Percentiles rank a stretch among this genome's conserved stretches.
phyloP scores from a whole-genome alignment of 2,113 vertebrate genomes.

The Petaurus breviceps region DNA sequence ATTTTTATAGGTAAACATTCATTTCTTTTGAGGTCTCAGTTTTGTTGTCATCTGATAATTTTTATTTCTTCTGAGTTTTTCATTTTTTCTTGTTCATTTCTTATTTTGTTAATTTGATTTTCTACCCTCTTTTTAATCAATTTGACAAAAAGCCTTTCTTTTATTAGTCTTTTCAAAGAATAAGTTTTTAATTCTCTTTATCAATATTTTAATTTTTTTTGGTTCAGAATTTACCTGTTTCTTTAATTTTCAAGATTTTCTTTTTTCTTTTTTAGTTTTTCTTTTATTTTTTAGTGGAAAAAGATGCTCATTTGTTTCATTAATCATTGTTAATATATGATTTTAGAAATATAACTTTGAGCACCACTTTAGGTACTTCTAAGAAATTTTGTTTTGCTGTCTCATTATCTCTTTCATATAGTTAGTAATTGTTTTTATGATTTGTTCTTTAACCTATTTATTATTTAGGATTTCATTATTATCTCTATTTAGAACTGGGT shows the following conservation, averaged over 20 bases:
- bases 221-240: neutral
- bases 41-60: neutral
- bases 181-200: neutral
- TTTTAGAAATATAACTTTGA: too few species aligned
- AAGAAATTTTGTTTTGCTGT: too few species aligned
- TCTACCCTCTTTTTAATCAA: neutral
- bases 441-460: too few species aligned
- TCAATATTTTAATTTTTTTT: neutral
- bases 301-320: too few species aligned
- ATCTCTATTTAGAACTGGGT: too few species aligned
- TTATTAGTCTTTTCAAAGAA: neutral
- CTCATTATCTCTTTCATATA: too few species aligned
- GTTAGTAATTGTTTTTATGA: too few species aligned
- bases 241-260: neutral
- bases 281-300: too few species aligned
- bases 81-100: neutral
- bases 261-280: neutral
- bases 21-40: neutral
- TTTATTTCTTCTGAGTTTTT: neutral
- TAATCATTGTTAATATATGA: too few species aligned
- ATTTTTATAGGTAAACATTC: neutral
- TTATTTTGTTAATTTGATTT: neutral
- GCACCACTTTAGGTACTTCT: too few species aligned
- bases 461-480: too few species aligned
- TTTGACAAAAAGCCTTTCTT: neutral